Percentiles rank a stretch among this genome's conserved stretches.
Evolutionary conservation across 92 coral and sea anemone genomes (phyloP).

Genomic region (Blastomussa wellsi): DNA sequence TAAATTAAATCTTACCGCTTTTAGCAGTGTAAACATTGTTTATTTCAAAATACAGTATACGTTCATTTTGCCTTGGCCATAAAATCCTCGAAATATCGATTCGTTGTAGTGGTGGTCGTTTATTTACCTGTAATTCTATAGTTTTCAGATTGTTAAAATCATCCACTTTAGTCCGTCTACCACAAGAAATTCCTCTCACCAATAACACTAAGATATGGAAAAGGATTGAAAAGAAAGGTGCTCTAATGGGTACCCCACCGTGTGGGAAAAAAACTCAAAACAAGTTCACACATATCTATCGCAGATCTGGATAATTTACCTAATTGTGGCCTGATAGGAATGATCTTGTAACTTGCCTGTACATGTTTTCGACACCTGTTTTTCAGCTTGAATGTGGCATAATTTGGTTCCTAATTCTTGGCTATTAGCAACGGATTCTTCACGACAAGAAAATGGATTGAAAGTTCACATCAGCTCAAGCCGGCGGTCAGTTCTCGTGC

Average conservation of each 20-base stretch:
- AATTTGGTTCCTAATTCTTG: background rate
- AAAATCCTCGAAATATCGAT: background rate
- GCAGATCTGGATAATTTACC: background rate
- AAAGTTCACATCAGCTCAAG: background rate
- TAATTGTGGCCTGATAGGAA: conserved; percentile 10
- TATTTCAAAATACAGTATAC: background rate
- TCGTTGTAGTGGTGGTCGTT: background rate
- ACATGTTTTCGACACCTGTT: conserved; percentile 19
- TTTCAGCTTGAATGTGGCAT: background rate
- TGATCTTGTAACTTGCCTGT: conserved; percentile 10
- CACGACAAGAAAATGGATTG: background rate
- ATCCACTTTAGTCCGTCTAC: background rate
- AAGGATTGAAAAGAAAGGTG: conserved; percentile 17
- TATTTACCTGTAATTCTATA: too few species aligned
- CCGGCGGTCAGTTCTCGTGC: too few species aligned
- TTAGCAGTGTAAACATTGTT: background rate
- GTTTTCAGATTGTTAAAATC: background rate
- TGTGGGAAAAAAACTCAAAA: conserved; percentile 12
- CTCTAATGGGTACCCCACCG: conserved; percentile 6
- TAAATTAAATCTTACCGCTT: background rate
- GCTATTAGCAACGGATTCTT: conserved; percentile 10
- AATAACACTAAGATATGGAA: background rate
- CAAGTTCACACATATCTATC: conserved; percentile 30
- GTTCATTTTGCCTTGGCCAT: background rate
- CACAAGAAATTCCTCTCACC: background rate